Evolutionary conservation across 1,140 invertebrate genomes (phyloP).

Genomic region (Trichonephila clavata): DNA sequence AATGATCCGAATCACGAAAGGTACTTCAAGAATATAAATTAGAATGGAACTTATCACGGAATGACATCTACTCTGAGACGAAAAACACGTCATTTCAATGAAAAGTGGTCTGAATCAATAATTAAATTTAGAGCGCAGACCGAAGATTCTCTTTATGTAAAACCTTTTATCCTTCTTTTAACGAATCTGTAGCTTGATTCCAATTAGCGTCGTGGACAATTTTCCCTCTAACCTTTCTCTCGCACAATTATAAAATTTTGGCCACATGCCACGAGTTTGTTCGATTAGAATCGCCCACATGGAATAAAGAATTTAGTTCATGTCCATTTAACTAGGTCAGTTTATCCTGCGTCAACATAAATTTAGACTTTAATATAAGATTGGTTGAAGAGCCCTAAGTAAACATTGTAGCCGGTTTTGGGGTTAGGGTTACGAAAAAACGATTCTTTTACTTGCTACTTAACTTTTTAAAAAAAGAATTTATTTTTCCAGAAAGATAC

Average conservation of each 20-base stretch:
- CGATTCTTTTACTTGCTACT: no score
- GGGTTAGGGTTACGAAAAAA: no score
- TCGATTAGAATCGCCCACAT: neutral
- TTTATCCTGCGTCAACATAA: neutral
- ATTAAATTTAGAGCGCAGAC: neutral
- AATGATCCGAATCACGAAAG: no score
- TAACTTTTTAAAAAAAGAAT: no score
- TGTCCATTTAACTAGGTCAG: neutral
- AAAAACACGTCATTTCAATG: neutral
- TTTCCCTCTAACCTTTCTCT: neutral
- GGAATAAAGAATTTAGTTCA: neutral
- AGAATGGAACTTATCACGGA: neutral
- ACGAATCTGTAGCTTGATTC: constrained; percentile 1
- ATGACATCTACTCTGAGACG: neutral
- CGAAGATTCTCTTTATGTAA: neutral
- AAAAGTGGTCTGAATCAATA: constrained; percentile 17
- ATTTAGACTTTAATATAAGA: neutral
- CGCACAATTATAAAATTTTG: constrained; percentile 36
- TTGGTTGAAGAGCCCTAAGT: neutral
- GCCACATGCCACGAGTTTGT: neutral
- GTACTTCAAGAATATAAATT: no score
- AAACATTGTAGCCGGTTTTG: neutral
- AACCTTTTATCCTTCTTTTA: constrained; percentile 1
- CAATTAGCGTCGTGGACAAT: constrained; percentile 33
- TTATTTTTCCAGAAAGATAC: no score